These are phyloP conservation scores for Siphlonurus alternatus DNA, from an alignment of 2,888 invertebrate species.

Conservation along the genomic window DNA sequence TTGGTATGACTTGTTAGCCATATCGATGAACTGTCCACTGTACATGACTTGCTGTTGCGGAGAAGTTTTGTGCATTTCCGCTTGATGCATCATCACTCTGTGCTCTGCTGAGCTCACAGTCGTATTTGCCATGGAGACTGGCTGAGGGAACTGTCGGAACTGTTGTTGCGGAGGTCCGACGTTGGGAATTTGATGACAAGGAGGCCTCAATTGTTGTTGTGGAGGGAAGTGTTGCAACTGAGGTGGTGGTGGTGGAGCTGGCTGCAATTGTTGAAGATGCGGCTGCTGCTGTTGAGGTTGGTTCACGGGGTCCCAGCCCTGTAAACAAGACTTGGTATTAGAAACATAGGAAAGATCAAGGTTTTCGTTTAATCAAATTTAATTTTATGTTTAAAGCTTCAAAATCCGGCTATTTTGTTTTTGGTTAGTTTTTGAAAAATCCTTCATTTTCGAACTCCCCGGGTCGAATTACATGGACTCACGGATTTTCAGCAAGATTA, in stretches of 20 bases:
- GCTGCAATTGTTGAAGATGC: background rate
- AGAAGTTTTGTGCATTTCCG: conserved; percentile 12
- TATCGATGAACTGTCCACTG: conserved; percentile 15
- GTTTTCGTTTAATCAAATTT: no score
- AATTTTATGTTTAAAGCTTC: no score
- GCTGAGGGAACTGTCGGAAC: background rate
- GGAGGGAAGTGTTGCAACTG: background rate
- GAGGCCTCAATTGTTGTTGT: conserved; percentile 20
- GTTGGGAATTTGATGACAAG: conserved; percentile 23
- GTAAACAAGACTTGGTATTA: conserved; percentile 22
- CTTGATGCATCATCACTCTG: background rate
- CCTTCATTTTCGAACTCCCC: no score
- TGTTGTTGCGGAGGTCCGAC: conserved; percentile 10
- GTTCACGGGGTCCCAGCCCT: conserved; percentile 4
- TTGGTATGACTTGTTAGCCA: conserved; percentile 4
- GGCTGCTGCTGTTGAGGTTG: background rate
- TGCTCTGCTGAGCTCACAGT: conserved; percentile 3
- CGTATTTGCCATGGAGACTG: conserved; percentile 13
- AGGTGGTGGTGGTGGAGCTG: background rate
- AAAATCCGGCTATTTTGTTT: no score
- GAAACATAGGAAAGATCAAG: no score
- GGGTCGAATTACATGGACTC: no score
- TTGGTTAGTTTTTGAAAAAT: no score
- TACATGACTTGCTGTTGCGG: conserved; percentile 16
- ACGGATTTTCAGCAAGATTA: no score